These are phyloP conservation scores for Labeo rohita DNA, from an alignment of 2,113 vertebrate species.

Conservation along the genomic window DNA sequence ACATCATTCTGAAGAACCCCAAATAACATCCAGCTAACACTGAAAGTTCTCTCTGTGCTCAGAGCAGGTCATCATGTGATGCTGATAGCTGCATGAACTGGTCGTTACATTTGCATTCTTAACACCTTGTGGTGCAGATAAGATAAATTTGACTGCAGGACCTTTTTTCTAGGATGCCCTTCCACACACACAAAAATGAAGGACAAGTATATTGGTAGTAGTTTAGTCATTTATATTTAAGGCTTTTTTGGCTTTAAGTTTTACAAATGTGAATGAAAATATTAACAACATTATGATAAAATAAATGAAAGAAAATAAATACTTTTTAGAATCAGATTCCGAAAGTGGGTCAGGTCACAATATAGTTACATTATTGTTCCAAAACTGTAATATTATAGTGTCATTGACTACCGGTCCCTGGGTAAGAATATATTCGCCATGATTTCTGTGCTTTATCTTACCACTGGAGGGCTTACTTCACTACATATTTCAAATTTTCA, in stretches of 20 bases:
- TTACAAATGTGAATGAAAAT: no score
- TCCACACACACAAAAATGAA: no score
- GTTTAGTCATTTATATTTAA: no score
- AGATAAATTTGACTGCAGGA: no score
- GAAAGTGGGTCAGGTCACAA: no score
- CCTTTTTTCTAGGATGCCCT: no score
- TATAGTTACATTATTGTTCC: no score
- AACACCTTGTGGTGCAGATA: background rate
- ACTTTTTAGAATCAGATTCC: no score
- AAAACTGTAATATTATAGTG: background rate
- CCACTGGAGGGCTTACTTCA: background rate
- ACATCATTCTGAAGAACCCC: background rate
- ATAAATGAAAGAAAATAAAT: no score
- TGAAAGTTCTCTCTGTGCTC: background rate
- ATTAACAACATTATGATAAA: no score
- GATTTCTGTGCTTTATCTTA: background rate
- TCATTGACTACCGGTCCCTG: background rate
- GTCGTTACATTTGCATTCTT: background rate
- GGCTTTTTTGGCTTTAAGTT: no score
- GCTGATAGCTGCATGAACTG: background rate
- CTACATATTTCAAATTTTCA: background rate
- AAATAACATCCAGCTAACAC: background rate
- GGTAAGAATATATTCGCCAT: background rate
- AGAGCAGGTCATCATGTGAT: background rate
- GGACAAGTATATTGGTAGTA: no score